Percentiles rank a stretch among this genome's conserved stretches.
Conservation (phyloP, 2,113 vertebrate species). For the Oxygymnocypris stewartii region DNA sequence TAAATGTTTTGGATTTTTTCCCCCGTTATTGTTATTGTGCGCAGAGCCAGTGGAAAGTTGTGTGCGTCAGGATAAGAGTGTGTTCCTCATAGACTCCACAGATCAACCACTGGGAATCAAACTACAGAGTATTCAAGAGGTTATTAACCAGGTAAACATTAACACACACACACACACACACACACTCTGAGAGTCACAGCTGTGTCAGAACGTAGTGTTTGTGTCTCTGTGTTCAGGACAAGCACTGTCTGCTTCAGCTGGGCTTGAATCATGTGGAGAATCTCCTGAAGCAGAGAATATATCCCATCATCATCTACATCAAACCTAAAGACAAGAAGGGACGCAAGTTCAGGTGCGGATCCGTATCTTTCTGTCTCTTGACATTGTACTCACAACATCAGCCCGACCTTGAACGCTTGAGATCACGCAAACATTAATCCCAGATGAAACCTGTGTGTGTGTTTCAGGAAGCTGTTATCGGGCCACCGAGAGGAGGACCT, state of each 20-base stretch:
- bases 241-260: constrained; percentile 76
- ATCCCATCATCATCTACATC: constrained; percentile 77
- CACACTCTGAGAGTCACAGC: background rate
- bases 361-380: background rate
- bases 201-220: background rate
- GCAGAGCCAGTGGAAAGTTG: constrained; percentile 68
- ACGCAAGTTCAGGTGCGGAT: constrained; percentile 70
- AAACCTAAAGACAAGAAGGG: constrained; percentile 75
- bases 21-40: background rate
- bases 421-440: background rate
- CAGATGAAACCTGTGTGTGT: background rate
- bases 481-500: constrained; percentile 64
- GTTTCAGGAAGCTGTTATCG: constrained; percentile 72
- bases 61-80: constrained; percentile 63
- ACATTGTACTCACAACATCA: background rate
- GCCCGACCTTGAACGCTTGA: background rate
- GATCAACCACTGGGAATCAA: constrained; percentile 68
- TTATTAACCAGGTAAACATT: constrained; percentile 70
- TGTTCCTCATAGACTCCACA: constrained; percentile 70
- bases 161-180: constrained; percentile 11
- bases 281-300: constrained; percentile 72
- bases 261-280: constrained; percentile 69
- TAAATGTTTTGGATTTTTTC: background rate
- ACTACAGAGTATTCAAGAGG: constrained; percentile 74
- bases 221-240: constrained; percentile 64